Percentiles rank a stretch among this genome's conserved stretches.
These are phyloP conservation scores for Torymus aiolomorphi DNA, from an alignment of 2,888 invertebrate genomes.

Conservation along the genomic window DNA sequence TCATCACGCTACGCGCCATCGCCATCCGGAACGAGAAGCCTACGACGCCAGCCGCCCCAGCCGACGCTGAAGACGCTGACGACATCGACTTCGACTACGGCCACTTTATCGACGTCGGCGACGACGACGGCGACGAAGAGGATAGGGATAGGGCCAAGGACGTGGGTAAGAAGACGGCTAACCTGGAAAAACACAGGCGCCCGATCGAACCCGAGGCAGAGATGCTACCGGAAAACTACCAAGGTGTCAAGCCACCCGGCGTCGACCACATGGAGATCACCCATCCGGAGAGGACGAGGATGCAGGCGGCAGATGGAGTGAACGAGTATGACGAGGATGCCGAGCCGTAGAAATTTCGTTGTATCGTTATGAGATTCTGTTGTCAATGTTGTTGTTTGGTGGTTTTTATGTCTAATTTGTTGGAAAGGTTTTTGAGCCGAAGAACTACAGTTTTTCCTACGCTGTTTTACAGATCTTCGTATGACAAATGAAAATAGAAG, in stretches of 20 bases:
- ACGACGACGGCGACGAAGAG: conserved; percentile 20
- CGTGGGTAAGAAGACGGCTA: conserved; percentile 44
- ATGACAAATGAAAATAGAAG: too few relatives aligned
- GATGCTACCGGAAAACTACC: conserved; percentile 73
- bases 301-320: neutral
- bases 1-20: conserved; percentile 17
- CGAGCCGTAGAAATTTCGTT: too few relatives aligned
- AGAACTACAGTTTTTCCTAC: too few relatives aligned
- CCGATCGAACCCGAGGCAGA: conserved; percentile 70
- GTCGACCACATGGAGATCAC: conserved; percentile 72
- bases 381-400: too few relatives aligned
- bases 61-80: conserved; percentile 11
- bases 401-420: too few relatives aligned
- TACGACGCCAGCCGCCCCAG: neutral
- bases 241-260: conserved; percentile 69
- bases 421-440: too few relatives aligned
- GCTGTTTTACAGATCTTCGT: too few relatives aligned
- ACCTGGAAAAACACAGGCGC: neutral
- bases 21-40: neutral
- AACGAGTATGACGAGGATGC: too few relatives aligned
- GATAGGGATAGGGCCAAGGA: neutral
- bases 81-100: conserved; percentile 28
- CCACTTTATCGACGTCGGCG: conserved; percentile 13
- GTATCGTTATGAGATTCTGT: too few relatives aligned
- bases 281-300: conserved; percentile 28